Base-by-base conservation (phyloP, 2,888 invertebrate genomes). In the Drosophila pegasa region DNA sequence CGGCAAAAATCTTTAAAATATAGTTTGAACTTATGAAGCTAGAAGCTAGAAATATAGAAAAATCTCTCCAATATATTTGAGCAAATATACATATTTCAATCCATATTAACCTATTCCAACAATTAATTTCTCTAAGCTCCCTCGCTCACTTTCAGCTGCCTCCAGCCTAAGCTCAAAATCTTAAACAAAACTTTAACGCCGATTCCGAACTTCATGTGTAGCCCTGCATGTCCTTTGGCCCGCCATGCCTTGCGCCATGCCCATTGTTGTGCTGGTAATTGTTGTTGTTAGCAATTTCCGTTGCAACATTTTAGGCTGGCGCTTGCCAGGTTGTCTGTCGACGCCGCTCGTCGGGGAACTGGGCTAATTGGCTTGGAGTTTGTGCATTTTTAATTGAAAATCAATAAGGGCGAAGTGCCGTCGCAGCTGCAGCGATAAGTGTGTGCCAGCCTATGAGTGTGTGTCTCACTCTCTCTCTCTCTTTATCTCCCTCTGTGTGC, bases 381-480 rank as follows among this genome's bases (percentile, higher is more conserved):
- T 76, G 79, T 81, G 87, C 79, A 81, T 89, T 87, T 89, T 85
- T 89, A 85, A 85, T 85, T 85, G 89, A 87, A 85, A 85, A 85
- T 85, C 85, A 89, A 85, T 85, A 85, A 55, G 63, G 62, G 64
- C 59, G 67, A 69, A 75, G 83, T 72, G 75, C 66, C 54, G 52
- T 31, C 37, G 63, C 62, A 58, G 59, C 52, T 43, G 33, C 6
- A 12, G 7, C 29, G 47, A 18, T 31, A 33, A 31, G 33, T 48
- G 31, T 48, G 40, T 51, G n/a, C 40, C 18, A 22, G 31, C 25
- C 25, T 4, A n/a, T 25, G 25, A 25, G 25, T 25, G 25, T 25
- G 25, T 6, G 7, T 29, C 7, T 29, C 6, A 29, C 9, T 33
- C 22, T 52, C 25, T 14, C n/a, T n/a, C n/a, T 47, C 9, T 37